Base-by-base conservation (phyloP, 2,888 invertebrate species). In the Lepidochrysops patricia region DNA sequence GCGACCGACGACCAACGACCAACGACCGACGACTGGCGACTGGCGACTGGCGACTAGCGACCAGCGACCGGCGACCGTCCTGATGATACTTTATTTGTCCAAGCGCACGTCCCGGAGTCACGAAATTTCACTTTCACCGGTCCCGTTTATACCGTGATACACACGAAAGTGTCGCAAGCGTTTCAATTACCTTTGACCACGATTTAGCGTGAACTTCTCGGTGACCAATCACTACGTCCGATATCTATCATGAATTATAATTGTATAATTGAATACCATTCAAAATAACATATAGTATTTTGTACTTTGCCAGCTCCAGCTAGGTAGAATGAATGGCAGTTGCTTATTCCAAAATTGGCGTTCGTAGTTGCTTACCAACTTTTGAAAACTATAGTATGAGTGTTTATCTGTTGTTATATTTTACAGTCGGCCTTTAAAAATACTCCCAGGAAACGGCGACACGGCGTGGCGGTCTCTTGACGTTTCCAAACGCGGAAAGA, bases 81-180 rank as follows among this genome's bases (percentile, higher is more conserved):
- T 13, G 49, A 25, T 49, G 19, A 25, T 25, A 49, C 32, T 49
- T 34, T 4, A 34, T 32, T 59, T 65, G 57, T 15, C 15, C 6
- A 15, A 63, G 60, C 57, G 62, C 57, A 49, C 9, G 43, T 23
- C 78, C 71, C 7, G 70, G 73, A 72, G 78, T 80, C 83, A 82
- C 79, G 80, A 77, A 72, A 71, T 69, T 73, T 68, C 72, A 80
- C 85, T 87, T 87, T 87, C 86, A 72, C 78, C 73, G 64, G 72
- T 68, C 79, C 82, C 75, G 80, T 82, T 77, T 76, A 72, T 35
- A 49, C 57, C n/a, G 50, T 34, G 32, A n/a, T 25, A 35, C 15
- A 37, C 29, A 25, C 19, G 48, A 32, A 61, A 57, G 58, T 61
- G 37, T 57, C 29, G 23, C 32, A 61, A 59, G 49, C 54, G 26